Conservation (phyloP, 53 echinoderm and acorn worm genomes). For the Paracentrotus lividus region DNA sequence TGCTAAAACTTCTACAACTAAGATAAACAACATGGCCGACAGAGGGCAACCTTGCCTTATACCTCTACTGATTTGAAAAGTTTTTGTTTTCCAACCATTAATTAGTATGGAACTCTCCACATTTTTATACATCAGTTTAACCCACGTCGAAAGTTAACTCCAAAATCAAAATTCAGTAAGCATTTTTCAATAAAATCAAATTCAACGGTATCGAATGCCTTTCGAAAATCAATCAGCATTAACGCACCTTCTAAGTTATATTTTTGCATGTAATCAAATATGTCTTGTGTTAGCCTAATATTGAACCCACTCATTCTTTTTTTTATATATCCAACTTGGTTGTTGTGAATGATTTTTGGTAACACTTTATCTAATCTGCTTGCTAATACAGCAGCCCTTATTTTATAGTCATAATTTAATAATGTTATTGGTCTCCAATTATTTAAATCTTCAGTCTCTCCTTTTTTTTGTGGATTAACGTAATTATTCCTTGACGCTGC, state of each 20-base stretch:
- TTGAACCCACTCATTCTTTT: background rate
- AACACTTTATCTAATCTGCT: no score
- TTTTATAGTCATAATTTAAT: no score
- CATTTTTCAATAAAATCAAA: background rate
- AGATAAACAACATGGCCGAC: background rate
- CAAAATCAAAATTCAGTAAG: background rate
- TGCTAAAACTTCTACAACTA: no score
- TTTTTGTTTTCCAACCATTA: background rate
- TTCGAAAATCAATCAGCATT: background rate
- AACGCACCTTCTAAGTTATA: background rate
- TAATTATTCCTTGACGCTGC: no score
- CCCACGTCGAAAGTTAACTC: background rate
- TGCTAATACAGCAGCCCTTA: no score
- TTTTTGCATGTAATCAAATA: background rate
- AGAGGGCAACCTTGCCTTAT: background rate
- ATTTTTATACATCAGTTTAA: background rate
- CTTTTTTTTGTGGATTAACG: no score
- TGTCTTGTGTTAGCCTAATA: background rate
- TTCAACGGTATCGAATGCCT: constrained; percentile 5
- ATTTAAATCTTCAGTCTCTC: no score
- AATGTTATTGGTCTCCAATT: no score
- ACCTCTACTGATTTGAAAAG: background rate
- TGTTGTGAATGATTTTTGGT: no score
- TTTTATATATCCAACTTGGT: background rate
- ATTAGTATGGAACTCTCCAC: background rate